Evolutionary conservation across 1,140 invertebrate species (phyloP), one percentile per base, ranked within the genome.

Genomic region (Bombus haemorrhoidalis): DNA sequence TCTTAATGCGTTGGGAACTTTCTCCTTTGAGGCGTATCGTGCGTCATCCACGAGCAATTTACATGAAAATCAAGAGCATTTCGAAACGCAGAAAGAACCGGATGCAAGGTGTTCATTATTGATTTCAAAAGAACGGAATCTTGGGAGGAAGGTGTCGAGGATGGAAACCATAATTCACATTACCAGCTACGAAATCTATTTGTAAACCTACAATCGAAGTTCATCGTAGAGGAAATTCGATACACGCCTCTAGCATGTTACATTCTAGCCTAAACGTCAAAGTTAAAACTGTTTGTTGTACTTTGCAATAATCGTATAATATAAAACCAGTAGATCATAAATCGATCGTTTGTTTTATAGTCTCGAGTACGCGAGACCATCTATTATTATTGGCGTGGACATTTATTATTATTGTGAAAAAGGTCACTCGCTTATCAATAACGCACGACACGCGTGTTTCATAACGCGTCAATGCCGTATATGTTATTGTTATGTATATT

Each of bases 51-150:
- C 4, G 13, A 2, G n/a, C 25, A 53, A 84, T 84, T 84, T 71
- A 47, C 83, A 79, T 79, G 83, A 84, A 84, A 84, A 84, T 83
- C 28, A 34, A 32, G 64, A 59, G 43, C 64, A 75, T 32, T 47
- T 32, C 28, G 12, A 41, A 25, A 41, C 15, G 47, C 22, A 59
- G 41, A 79, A 84, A 79, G 82, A 59, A 79, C 66, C 76, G 64
- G 79, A 82, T 22, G 68, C 74, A 15, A 64, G 3, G 15, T 25
- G 59, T 59, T 28, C 53, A 53, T 83, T 62, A 37, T 71, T 22
- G 57, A 53, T 74, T 64, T 81, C 39, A 13, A 71, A 39, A 13
- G 72, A 75, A 43, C 69, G 69, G 28, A 43, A 62, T 41, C 18
- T 22, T 18, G 12, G 2, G 25, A 78, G 32, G n/a, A 9, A 22